Percentiles rank a stretch among this genome's conserved stretches.
Evolutionary conservation across 2,113 vertebrate species (phyloP).

Genomic region (Procavia capensis): DNA sequence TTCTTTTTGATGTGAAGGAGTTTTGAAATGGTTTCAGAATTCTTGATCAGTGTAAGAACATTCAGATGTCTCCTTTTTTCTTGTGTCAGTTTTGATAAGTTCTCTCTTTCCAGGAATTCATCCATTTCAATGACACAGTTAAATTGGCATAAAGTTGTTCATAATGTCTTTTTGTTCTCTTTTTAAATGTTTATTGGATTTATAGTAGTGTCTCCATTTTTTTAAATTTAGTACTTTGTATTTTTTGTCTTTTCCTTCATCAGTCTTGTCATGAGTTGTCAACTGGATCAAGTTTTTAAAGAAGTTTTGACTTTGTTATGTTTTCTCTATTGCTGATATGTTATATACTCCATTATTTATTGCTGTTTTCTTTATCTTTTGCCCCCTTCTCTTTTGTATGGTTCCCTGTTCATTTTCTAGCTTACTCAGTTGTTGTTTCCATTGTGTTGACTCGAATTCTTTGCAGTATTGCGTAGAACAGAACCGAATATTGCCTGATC

Average conservation of each 20-base stretch:
- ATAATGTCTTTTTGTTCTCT: background rate
- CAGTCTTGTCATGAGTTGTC: background rate
- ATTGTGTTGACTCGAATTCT: background rate
- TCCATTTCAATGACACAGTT: background rate
- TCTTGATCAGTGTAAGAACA: background rate
- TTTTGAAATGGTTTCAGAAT: background rate
- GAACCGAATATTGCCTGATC: background rate
- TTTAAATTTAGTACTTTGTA: background rate
- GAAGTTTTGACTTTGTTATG: background rate
- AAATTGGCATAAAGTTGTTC: background rate
- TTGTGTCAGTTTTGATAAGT: slow-evolving; percentile 9
- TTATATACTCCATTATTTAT: background rate
- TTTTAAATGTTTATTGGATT: background rate
- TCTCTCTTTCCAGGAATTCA: slow-evolving; percentile 5
- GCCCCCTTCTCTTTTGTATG: background rate
- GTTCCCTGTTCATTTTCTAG: background rate
- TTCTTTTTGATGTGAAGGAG: background rate
- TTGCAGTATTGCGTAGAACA: background rate
- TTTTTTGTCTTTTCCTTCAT: background rate
- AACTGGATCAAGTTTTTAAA: background rate
- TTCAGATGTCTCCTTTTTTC: background rate
- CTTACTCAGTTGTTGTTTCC: background rate
- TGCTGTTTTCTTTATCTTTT: background rate
- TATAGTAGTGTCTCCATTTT: background rate
- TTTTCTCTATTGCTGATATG: background rate